Percentiles rank a stretch among this genome's conserved stretches.
These are phyloP conservation scores for Diplosoma virens DNA, from an alignment of 23 tunicate genomes.

Conservation along the genomic window DNA sequence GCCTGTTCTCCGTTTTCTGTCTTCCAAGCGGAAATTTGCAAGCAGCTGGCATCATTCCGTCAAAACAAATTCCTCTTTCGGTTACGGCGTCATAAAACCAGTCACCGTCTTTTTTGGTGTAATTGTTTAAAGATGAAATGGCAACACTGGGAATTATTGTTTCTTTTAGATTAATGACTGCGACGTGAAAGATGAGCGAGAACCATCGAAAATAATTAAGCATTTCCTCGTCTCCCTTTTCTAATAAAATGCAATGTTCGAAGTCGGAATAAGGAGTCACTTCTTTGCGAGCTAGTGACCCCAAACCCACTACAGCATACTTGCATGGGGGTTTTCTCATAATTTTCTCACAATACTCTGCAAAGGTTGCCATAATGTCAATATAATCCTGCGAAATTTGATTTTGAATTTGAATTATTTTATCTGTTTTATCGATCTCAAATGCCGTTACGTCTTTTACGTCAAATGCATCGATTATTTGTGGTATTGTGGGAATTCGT, in stretches of 20 bases:
- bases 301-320: constrained; percentile 45
- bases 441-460: too few relatives aligned
- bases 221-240: not conserved
- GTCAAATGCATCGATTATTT: too few relatives aligned
- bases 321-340: constrained; percentile 42
- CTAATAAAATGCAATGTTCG: constrained; percentile 41
- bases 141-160: constrained; percentile 25
- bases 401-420: too few relatives aligned
- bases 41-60: constrained; percentile 50
- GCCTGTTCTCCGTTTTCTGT: constrained; percentile 28
- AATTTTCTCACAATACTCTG: too few relatives aligned
- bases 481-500: too few relatives aligned
- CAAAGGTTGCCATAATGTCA: too few relatives aligned
- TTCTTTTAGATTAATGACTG: constrained; percentile 36
- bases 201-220: constrained; percentile 51
- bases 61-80: constrained; percentile 36
- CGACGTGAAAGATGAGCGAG: constrained; percentile 29
- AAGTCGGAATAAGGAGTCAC: constrained; percentile 59
- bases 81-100: constrained; percentile 48
- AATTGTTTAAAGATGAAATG: constrained; percentile 30
- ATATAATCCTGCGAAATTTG: too few relatives aligned
- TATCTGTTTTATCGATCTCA: too few relatives aligned
- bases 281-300: constrained; percentile 52
- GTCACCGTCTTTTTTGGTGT: not conserved
- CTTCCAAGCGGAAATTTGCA: constrained; percentile 42